These are phyloP conservation scores for Melanotus villosus DNA, from an alignment of 2,888 invertebrate species.

Conservation along the genomic window DNA sequence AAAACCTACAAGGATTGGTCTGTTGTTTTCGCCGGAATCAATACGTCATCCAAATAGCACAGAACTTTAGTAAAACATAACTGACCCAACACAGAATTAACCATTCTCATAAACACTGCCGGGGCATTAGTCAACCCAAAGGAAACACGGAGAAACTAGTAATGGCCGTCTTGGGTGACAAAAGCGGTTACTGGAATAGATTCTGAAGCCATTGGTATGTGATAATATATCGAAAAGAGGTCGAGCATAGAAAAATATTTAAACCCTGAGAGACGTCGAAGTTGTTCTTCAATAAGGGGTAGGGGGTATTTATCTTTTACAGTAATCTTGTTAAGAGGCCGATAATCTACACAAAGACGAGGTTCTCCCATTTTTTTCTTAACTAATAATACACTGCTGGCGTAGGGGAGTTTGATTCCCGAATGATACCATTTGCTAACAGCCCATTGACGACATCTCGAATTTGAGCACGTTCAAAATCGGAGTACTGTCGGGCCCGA, in stretches of 20 bases:
- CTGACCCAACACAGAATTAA: not conserved
- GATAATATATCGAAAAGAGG: constrained; percentile 49
- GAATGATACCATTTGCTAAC: not conserved
- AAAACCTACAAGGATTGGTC: too few relatives aligned
- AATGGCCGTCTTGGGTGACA: constrained; percentile 29
- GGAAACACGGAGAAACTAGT: not conserved
- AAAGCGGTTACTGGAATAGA: constrained; percentile 53
- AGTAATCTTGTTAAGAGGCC: not conserved
- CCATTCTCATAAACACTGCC: not conserved
- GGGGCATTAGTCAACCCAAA: too few relatives aligned
- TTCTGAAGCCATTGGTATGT: constrained; percentile 50
- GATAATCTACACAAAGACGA: not conserved
- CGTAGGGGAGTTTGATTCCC: constrained; percentile 1
- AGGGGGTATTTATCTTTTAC: not conserved
- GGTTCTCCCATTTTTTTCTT: not conserved
- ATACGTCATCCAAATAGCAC: too few relatives aligned
- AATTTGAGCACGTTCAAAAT: not conserved
- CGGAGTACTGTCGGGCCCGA: not conserved
- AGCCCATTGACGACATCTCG: not conserved
- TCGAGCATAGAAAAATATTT: constrained; percentile 12
- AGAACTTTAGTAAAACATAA: not conserved
- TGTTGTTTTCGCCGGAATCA: too few relatives aligned
- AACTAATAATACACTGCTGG: not conserved
- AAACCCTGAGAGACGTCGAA: not conserved
- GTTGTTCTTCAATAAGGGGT: not conserved